Evolutionary conservation across 2,113 vertebrate genomes (phyloP).

Genomic region (Prionailurus bengalensis): DNA sequence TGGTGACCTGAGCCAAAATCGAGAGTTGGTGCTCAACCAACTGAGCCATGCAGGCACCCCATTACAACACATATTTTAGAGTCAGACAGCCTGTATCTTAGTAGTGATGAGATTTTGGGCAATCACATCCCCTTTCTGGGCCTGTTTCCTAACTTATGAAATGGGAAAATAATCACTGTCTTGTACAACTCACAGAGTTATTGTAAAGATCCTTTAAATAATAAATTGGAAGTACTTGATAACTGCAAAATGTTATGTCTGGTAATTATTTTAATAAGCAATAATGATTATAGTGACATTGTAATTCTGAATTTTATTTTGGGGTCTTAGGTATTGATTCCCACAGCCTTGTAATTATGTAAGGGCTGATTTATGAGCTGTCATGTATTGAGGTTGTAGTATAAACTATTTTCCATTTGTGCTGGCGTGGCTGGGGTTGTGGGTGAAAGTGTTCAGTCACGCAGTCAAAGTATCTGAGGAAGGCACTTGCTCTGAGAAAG

Average conservation of each 20-base stretch:
- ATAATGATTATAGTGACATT: neutral
- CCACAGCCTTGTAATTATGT: neutral
- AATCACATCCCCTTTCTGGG: neutral
- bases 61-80: neutral
- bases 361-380: neutral
- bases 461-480: neutral
- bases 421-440: neutral
- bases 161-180: neutral
- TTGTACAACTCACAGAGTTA: neutral
- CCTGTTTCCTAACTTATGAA: neutral
- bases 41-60: too few species aligned
- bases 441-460: neutral
- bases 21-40: too few species aligned
- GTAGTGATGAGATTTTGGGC: neutral
- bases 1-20: too few species aligned
- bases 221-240: neutral
- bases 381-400: neutral
- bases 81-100: neutral
- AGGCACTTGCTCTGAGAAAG: neutral
- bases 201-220: conserved; percentile 17
- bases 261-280: conserved; percentile 10
- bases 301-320: conserved; percentile 38
- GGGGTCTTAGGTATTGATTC: neutral
- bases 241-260: neutral
- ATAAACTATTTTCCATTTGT: conserved; percentile 17